These are phyloP conservation scores for Eubucco bourcierii DNA, from an alignment of 2,113 vertebrate species.

Conservation along the genomic window DNA sequence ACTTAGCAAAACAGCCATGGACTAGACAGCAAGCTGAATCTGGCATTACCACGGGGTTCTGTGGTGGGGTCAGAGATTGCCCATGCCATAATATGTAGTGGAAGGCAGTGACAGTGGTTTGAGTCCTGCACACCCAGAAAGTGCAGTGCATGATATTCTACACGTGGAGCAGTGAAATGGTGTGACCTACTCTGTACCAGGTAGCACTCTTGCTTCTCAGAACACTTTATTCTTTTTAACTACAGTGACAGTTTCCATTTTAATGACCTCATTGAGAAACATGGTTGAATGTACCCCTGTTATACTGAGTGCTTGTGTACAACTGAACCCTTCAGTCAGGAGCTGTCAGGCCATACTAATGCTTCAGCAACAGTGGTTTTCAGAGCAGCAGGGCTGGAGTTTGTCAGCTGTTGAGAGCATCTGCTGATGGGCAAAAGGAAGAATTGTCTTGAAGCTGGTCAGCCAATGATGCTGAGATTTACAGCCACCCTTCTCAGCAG, in stretches of 20 bases:
- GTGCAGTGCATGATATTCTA: background rate
- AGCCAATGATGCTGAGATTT: background rate
- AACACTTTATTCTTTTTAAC: background rate
- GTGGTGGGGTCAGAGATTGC: background rate
- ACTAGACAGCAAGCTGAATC: background rate
- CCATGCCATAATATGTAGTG: background rate
- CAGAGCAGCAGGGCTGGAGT: background rate
- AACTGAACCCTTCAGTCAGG: background rate
- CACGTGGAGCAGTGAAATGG: background rate
- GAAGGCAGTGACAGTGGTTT: background rate
- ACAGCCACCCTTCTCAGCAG: background rate
- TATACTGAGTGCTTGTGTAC: background rate
- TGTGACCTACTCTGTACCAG: background rate
- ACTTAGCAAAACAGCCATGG: background rate
- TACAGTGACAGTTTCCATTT: background rate
- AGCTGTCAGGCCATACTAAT: background rate
- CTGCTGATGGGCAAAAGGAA: background rate
- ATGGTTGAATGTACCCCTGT: background rate
- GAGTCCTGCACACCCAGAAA: background rate
- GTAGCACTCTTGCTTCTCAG: background rate
- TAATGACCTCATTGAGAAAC: background rate
- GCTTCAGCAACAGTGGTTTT: background rate
- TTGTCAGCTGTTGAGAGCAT: background rate
- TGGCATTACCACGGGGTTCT: background rate
- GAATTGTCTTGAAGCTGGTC: background rate